These are phyloP conservation scores for Condylura cristata DNA, from an alignment of 2,113 vertebrate genomes.

Conservation along the genomic window DNA sequence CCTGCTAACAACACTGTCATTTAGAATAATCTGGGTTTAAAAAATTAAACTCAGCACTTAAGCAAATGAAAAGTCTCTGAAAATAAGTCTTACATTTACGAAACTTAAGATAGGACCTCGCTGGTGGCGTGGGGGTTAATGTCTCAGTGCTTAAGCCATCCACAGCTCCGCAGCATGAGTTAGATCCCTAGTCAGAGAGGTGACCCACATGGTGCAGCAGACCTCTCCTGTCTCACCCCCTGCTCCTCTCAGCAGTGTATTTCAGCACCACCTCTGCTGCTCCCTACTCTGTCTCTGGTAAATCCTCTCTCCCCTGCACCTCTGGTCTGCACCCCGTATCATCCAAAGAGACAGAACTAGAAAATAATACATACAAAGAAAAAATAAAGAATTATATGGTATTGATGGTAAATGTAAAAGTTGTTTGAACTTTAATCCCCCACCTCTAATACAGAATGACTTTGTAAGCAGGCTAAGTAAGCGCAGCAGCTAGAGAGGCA, in stretches of 20 bases:
- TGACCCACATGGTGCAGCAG: no score
- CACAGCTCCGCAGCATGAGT: no score
- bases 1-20: background rate
- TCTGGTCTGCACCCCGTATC: background rate
- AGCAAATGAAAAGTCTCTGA: background rate
- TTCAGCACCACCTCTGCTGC: no score
- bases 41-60: slow-evolving; percentile 12
- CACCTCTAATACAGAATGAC: background rate
- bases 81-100: background rate
- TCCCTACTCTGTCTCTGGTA: no score
- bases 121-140: no score
- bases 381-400: background rate
- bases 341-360: background rate
- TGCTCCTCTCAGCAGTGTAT: no score
- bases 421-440: slow-evolving; percentile 41
- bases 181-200: no score
- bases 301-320: no score
- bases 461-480: background rate
- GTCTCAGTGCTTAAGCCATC: no score
- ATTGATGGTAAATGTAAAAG: background rate
- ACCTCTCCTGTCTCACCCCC: no score
- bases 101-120: background rate
- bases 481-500: background rate
- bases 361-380: slow-evolving; percentile 31
- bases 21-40: background rate